Evolutionary conservation across 2,888 invertebrate species (phyloP).

Genomic region (Rotaria macrura): DNA sequence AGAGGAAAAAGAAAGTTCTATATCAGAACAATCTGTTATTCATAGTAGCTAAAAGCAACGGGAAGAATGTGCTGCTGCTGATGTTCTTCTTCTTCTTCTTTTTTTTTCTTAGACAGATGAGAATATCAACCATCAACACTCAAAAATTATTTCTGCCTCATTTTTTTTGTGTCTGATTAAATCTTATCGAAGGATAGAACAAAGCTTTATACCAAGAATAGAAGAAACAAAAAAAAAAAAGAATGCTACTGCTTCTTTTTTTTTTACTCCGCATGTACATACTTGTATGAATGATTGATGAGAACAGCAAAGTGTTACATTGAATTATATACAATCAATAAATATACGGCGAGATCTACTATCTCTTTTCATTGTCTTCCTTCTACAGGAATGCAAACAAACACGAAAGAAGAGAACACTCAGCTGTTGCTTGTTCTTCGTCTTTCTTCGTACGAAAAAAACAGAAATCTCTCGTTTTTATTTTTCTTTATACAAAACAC

Average conservation of each 20-base stretch:
- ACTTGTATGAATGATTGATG: neutral
- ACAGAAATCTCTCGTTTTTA: neutral
- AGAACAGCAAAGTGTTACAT: neutral
- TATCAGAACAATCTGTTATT: neutral
- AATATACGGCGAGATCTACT: neutral
- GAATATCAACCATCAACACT: neutral
- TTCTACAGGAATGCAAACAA: neutral
- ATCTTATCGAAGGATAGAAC: neutral
- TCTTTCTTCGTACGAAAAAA: neutral
- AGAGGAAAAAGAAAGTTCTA: neutral
- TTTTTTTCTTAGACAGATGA: neutral
- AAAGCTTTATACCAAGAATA: neutral
- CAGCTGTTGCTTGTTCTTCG: neutral
- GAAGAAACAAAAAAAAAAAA: neutral
- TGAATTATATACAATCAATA: neutral
- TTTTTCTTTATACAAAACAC: neutral
- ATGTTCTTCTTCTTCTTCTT: no score
- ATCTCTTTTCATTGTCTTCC: neutral
- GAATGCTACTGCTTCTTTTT: neutral
- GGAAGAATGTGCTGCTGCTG: neutral
- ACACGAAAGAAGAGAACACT: neutral
- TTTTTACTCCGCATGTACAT: neutral
- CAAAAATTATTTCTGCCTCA: neutral
- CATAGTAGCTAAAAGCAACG: neutral
- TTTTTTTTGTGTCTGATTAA: neutral